phyloP scores from a whole-genome alignment of 2,888 invertebrate genomes.

The Dasysyrphus tricinctus region DNA sequence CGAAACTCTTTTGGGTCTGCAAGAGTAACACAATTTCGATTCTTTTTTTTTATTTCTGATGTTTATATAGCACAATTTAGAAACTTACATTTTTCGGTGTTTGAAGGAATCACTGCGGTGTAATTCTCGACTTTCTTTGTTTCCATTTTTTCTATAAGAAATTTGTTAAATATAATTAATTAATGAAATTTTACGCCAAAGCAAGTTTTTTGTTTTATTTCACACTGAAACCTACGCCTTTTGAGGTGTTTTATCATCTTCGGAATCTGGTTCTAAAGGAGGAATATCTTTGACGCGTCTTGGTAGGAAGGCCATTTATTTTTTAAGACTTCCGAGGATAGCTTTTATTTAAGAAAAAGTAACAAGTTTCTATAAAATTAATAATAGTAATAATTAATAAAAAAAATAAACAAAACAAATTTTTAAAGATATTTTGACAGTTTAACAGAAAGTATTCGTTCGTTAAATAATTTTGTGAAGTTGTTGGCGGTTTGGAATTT shows the following conservation, averaged over 20 bases:
- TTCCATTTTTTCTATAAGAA: slow-evolving; percentile 37
- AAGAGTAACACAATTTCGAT: not conserved
- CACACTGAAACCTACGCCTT: slow-evolving; percentile 65
- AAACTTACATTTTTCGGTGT: slow-evolving; percentile 46
- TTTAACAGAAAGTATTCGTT: slow-evolving; percentile 32
- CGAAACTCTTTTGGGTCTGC: slow-evolving; percentile 80
- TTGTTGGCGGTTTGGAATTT: slow-evolving; percentile 21
- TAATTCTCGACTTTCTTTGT: slow-evolving; percentile 26
- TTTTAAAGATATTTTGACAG: slow-evolving; percentile 53
- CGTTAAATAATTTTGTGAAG: slow-evolving; percentile 18
- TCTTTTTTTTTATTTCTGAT: not conserved
- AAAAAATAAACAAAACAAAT: slow-evolving; percentile 65
- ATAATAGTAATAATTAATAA: not conserved
- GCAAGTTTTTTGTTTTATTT: not conserved
- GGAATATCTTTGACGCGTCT: slow-evolving; percentile 81
- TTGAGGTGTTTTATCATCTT: slow-evolving; percentile 80
- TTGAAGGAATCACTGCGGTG: slow-evolving; percentile 36
- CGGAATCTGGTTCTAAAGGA: slow-evolving; percentile 80
- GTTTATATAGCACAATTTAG: not conserved
- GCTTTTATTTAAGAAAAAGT: not conserved
- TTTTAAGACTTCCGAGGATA: not conserved
- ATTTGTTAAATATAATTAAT: not conserved
- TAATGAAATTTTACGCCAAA: not conserved
- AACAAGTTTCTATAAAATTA: not conserved
- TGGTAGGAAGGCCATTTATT: slow-evolving; percentile 79